Conservation (phyloP, 2,113 vertebrate species). For the Camelus dromedarius region DNA sequence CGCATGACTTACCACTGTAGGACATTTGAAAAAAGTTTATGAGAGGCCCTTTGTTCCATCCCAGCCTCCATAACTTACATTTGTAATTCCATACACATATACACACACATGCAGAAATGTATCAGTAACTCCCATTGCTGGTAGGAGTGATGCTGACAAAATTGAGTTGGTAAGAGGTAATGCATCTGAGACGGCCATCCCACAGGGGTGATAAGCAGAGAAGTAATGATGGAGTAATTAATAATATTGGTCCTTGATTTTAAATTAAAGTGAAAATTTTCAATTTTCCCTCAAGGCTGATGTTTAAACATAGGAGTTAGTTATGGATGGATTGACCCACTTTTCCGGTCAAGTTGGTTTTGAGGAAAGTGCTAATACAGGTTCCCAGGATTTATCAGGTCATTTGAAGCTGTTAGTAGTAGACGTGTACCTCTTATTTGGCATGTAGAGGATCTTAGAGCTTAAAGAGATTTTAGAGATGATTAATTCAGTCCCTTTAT, state of each 20-base stretch:
- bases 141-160: not conserved
- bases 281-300: not conserved
- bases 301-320: not conserved
- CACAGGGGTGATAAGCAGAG: not conserved
- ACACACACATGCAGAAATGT: not conserved
- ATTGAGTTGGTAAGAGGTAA: not conserved
- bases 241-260: not conserved
- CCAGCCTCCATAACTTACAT: not conserved
- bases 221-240: not conserved
- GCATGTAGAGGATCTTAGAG: not conserved
- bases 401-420: not conserved
- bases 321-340: not conserved
- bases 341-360: not conserved
- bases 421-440: not conserved
- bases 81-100: not conserved
- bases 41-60: not conserved
- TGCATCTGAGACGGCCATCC: not conserved
- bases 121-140: not conserved
- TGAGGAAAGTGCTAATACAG: not conserved
- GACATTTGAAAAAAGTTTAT: not conserved
- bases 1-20: not conserved
- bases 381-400: not conserved
- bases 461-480: not conserved
- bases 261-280: constrained; percentile 41
- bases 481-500: not conserved